Evolutionary conservation across 2,113 vertebrate species (phyloP), one percentile per base, ranked within the genome.

Genomic region (Ia io): DNA sequence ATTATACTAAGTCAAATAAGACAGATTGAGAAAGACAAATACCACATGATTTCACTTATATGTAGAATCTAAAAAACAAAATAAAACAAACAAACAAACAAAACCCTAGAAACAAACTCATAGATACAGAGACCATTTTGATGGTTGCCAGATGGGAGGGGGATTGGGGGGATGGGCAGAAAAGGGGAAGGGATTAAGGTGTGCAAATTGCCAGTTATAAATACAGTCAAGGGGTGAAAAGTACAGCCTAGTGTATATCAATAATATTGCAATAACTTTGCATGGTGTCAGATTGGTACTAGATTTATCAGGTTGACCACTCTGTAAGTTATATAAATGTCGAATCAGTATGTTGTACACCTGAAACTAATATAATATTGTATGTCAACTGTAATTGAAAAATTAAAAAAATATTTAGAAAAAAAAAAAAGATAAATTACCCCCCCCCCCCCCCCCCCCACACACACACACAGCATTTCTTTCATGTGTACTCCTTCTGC

Each of bases 381-480:
- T n/a, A 67, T 67, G 14, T n/a, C 32, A 67, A 28, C 25, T 44
- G 71, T 74, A 32, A 32, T 32, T 74, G 42, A 47, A 76, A 71
- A 40, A 71, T 40, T n/a, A n/a, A n/a, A 42, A 74, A 70, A 30
- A 74, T 32, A 74, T 32, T 67, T n/a, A 67, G 63, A n/a, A 67
- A 67, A 65, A 67, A n/a, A 67, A 74, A 47, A 44, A 14, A 74
- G 28, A 42, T 44, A 47, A 14, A 73, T 37, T 25, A 44, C 44
- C 13, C 14, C 13, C 3, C 0, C 13, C 40, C 37, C 28, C 42
- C 3, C 14, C 3, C 0, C 6, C 25, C n/a, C n/a, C n/a, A n/a
- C n/a, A n/a, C n/a, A n/a, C n/a, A n/a, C n/a, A n/a, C 42, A 44
- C 3, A 53, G n/a, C 23, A 44, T 63, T 88, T 0, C 6, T 37